Evolutionary conservation across 2,888 invertebrate genomes (phyloP), one percentile per base, ranked within the genome.

Genomic region (Pollenia griseotomentosa): DNA sequence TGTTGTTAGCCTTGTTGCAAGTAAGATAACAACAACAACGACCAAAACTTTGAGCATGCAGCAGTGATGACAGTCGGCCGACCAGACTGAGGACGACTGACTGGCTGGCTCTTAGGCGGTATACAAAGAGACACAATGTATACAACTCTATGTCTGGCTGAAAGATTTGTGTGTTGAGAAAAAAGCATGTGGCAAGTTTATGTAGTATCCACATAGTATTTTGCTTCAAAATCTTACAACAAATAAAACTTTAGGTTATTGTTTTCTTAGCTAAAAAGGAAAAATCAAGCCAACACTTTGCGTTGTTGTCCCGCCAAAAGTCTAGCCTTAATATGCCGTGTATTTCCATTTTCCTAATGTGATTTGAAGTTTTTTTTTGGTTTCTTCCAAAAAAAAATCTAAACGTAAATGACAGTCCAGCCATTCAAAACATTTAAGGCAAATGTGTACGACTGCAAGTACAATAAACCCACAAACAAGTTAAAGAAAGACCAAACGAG

Each of bases 221-320:
- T 85, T 80, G 74, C 14, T 73, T 42, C 9, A 59, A 68, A 70
- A 82, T 79, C 57, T 65, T 46, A 57, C 59, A 59, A 59, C 19
- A 33, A 63, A 19, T 11, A 57, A 16, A 73, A 59, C 1, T 79
- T 40, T 65, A 48, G 71, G 48, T 83, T 77, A 75, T 75, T 73
- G 73, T 74, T 74, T 74, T 16, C 33, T 63, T 71, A 5, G 8
- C 48, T 12, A 14, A 46, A 61, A 48, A n/a, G 8, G 53, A 75
- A 63, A 75, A 70, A 83, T 75, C 48, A 14, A 85, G 65, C 71
- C 65, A 85, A 71, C 77, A 71, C 71, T 81, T 84, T 61, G 81
- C 55, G 71, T 73, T 86, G 61, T 83, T 87, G 87, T 87, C 87
- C 87, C 87, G 87, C 87, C 87, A 87, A 84, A 87, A 87, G 87